Percentiles rank a stretch among this genome's conserved stretches.
These are phyloP conservation scores for Oligia latruncula DNA, from an alignment of 2,888 invertebrate genomes.

Conservation along the genomic window DNA sequence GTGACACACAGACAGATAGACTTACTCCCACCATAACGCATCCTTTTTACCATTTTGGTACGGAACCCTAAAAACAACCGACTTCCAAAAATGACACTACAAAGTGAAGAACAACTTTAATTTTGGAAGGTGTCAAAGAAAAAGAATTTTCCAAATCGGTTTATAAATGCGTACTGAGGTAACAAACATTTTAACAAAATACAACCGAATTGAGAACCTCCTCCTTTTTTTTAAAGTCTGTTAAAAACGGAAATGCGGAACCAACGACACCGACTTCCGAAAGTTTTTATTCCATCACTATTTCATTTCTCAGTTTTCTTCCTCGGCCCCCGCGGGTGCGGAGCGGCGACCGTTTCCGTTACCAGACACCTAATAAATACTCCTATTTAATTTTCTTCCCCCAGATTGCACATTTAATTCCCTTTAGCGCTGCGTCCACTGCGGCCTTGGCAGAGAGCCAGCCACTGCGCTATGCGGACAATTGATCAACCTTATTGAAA, in stretches of 20 bases:
- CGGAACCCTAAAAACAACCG: no score
- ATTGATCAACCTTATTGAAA: constrained; percentile 57
- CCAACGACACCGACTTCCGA: background rate
- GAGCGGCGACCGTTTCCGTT: constrained; percentile 8
- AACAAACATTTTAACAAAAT: no score
- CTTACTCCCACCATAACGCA: no score
- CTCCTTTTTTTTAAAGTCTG: no score
- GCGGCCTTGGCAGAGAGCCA: constrained; percentile 53
- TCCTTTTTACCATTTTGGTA: no score
- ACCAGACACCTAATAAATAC: constrained; percentile 42
- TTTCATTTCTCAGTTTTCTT: background rate
- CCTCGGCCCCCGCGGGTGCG: background rate
- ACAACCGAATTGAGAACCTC: no score
- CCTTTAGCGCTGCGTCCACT: constrained; percentile 40
- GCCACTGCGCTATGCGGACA: constrained; percentile 45
- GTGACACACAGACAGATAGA: no score
- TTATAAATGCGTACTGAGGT: no score
- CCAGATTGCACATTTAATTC: constrained; percentile 43
- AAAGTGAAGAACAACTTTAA: background rate
- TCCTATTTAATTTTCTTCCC: constrained; percentile 44
- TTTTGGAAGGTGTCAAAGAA: background rate
- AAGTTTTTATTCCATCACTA: background rate
- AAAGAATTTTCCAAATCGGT: no score
- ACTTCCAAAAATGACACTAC: background rate
- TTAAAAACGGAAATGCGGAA: no score